Evolutionary conservation across 2,888 invertebrate genomes (phyloP).

Genomic region (Aelia acuminata): DNA sequence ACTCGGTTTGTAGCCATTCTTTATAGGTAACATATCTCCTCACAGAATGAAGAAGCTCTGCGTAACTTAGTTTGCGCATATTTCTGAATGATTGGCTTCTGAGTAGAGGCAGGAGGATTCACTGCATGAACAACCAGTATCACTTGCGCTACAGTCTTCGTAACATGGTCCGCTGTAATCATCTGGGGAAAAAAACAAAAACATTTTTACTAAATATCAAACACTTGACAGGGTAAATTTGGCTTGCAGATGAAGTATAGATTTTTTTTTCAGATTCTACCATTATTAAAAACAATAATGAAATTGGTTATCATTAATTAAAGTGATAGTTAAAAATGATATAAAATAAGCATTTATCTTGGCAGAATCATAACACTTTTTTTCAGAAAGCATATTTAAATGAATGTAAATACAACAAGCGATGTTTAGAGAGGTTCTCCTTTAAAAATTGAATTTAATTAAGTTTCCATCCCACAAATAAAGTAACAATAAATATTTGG

Average conservation of each 20-base stretch:
- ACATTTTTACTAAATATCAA: neutral
- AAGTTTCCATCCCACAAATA: too few relatives aligned
- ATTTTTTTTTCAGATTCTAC: neutral
- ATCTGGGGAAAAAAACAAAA: constrained; percentile 60
- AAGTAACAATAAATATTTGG: too few relatives aligned
- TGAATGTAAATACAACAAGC: too few relatives aligned
- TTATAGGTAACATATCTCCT: constrained; percentile 44
- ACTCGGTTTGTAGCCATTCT: neutral
- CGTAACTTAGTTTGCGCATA: constrained; percentile 61
- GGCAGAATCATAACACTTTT: too few relatives aligned
- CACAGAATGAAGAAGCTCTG: neutral
- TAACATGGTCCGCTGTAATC: constrained; percentile 64
- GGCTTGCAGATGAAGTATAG: neutral
- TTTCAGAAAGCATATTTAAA: too few relatives aligned
- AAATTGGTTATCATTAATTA: neutral
- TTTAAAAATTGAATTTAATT: too few relatives aligned
- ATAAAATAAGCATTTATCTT: neutral
- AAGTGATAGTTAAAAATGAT: neutral
- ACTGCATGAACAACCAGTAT: constrained; percentile 77
- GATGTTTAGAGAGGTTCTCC: too few relatives aligned
- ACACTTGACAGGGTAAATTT: neutral
- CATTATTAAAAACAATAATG: neutral
- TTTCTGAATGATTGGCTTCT: constrained; percentile 70
- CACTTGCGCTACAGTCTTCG: constrained; percentile 70
- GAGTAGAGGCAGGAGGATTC: constrained; percentile 77